Base-by-base conservation (phyloP, 2,888 invertebrate genomes). In the Epistrophe eligans region DNA sequence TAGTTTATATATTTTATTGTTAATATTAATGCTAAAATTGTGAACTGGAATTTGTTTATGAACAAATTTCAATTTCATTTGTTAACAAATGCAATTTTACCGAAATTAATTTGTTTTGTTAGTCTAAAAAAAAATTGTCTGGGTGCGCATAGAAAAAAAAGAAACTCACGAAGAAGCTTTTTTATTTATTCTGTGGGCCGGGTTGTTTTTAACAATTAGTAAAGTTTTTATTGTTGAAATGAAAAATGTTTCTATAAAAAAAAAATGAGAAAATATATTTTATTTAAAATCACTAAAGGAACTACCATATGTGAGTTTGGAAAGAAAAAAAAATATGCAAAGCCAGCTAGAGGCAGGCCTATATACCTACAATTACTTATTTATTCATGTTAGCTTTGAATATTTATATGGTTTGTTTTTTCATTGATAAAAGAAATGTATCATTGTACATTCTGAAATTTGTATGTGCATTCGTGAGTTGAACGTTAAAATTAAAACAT, bases 1-100 rank as follows among this genome's bases (percentile, higher is more conserved):
- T 89, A 89, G 77, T 79, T 89, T 89, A 89, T 89, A 89, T 89
- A 89, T 89, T 89, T 89, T 89, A 89, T 89, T 89, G 89, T 89
- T 89, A 89, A 89, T 88, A 89, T 89, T 89, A 88, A 84, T 73
- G 50, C 84, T 24, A 85, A 85, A 81, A 48, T 79, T 79, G 52
- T 48, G 62, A 48, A 43, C 17, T 64, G 77, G 70, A 80, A 82
- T 87, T 87, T 87, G 87, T 87, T 87, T 87, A 87, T 87, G 83
- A 87, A 87, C 87, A 82, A 83, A 87, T 83, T 79, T 83, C 76
- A 57, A 32, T 82, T 79, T 79, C 71, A 66, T 87, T 87, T 79
- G 66, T 72, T 87, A 81, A 79, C 77, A 66, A 76, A 72, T 76
- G 28, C 58, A 77, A 72, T 64, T 57, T 77, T 28, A 48, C 35